These are phyloP conservation scores for Myrmecophaga tridactyla DNA, from an alignment of 2,113 vertebrate species.

Conservation along the genomic window DNA sequence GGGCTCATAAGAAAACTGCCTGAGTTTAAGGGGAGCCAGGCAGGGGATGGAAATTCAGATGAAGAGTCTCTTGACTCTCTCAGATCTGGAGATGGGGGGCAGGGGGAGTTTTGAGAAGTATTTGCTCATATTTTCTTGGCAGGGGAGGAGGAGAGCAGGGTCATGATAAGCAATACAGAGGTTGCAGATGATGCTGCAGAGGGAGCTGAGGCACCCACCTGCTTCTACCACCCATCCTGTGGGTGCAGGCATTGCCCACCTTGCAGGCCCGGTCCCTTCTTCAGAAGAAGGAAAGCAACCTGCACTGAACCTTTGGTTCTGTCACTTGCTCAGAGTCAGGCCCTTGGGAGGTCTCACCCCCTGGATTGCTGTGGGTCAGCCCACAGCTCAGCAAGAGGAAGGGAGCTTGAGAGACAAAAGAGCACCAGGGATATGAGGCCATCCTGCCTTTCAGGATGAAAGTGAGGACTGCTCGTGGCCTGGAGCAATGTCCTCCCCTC, in stretches of 20 bases:
- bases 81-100: background rate
- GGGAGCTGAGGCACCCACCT: too few relatives aligned
- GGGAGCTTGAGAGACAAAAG: background rate
- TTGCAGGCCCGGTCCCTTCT: background rate
- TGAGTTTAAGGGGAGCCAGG: background rate
- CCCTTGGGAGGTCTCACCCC: background rate
- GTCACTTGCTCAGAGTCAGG: background rate
- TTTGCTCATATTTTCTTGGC: background rate
- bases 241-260: background rate
- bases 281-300: background rate
- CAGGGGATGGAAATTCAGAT: background rate
- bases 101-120: background rate
- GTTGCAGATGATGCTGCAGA: rapidly evolving
- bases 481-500: background rate
- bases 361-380: background rate
- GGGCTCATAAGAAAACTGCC: background rate
- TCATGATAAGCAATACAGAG: background rate
- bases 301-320: rapidly evolving
- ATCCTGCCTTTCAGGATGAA: rapidly evolving
- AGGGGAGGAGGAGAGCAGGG: background rate
- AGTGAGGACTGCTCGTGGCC: background rate
- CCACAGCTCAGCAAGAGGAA: background rate
- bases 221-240: background rate
- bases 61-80: background rate
- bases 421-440: background rate